Base-by-base conservation (phyloP, 2,797 vertebrate species). In the Anas georgica region DNA sequence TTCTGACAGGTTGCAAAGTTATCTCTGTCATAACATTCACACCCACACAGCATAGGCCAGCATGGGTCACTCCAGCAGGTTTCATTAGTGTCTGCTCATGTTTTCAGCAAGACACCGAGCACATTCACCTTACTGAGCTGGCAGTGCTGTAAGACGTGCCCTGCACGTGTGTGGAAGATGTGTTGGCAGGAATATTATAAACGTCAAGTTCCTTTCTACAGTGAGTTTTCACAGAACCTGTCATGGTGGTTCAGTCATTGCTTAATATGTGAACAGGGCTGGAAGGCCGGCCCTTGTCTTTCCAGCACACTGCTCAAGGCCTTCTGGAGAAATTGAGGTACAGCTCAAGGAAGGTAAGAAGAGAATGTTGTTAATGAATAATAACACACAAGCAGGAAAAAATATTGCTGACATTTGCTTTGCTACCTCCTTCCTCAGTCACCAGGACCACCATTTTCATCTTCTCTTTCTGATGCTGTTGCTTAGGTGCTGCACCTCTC, bases 1-100 rank as follows among this genome's bases (percentile, higher is more conserved):
- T 73, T 29, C 37, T 35, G 46, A 48, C 12, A 60, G 31, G 22
- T 0, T 60, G 26, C 54, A 48, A 5, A 28, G 35, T 55, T 46
- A 48, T 25, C 10, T 43, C 33, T 48, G 21, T 17, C 45, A 5
- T n/a, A 72, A 37, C 26, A 37, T 37, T 17, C 22, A 50, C 23
- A 22, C 17, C 8, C 0, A 0, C 4, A 2, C 25, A 52, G 21
- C n/a, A 64, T 15, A 70, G 37, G n/a, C 37, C 50, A 58, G 23
- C 39, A 66, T 0, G 1, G 26, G 46, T 29, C 18, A 43, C 33
- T 72, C 33, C 21, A 1, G 0, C 45, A 15, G 59, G 37, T 59
- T 64, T 25, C 11, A 7, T 52, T 59, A 41, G 52, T 60, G 41
- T 23, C 54, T 66, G 4, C 26, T 48, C 14, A 21, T 7, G 7